phyloP scores from a whole-genome alignment of 2,113 vertebrate species.

The Aegypius monachus region DNA sequence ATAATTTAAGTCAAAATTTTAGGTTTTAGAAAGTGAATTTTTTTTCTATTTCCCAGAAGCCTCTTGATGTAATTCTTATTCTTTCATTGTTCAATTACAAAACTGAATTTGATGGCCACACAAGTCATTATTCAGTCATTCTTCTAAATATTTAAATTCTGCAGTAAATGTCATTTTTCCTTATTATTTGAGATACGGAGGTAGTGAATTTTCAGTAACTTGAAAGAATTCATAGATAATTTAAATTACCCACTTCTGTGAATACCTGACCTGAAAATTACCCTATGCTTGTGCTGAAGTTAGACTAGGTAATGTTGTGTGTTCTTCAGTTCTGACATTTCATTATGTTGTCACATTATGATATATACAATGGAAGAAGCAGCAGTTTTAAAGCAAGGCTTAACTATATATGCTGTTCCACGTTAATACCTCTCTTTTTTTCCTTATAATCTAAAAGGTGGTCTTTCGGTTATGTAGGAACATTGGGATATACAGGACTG shows the following conservation, averaged over 20 bases:
- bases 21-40: neutral
- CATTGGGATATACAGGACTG: neutral
- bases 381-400: neutral
- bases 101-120: slow-evolving; percentile 34
- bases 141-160: slow-evolving; percentile 69
- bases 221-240: slow-evolving; percentile 63
- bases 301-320: neutral
- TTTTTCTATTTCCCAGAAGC: neutral
- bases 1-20: neutral
- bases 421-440: neutral
- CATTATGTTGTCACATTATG: slow-evolving; percentile 2
- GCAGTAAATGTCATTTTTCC: slow-evolving; percentile 58
- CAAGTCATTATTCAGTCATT: slow-evolving; percentile 50
- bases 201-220: slow-evolving; percentile 53
- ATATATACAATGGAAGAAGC: neutral
- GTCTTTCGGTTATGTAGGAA: neutral
- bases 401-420: neutral
- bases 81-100: slow-evolving; percentile 37
- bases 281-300: slow-evolving; percentile 22
- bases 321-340: slow-evolving; percentile 29
- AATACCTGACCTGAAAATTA: slow-evolving; percentile 39
- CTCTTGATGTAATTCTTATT: neutral
- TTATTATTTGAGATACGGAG: slow-evolving; percentile 21
- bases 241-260: slow-evolving; percentile 50
- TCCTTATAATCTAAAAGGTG: neutral